These are phyloP conservation scores for Pluvianellus socialis DNA, from an alignment of 2,113 vertebrate species.

Conservation along the genomic window DNA sequence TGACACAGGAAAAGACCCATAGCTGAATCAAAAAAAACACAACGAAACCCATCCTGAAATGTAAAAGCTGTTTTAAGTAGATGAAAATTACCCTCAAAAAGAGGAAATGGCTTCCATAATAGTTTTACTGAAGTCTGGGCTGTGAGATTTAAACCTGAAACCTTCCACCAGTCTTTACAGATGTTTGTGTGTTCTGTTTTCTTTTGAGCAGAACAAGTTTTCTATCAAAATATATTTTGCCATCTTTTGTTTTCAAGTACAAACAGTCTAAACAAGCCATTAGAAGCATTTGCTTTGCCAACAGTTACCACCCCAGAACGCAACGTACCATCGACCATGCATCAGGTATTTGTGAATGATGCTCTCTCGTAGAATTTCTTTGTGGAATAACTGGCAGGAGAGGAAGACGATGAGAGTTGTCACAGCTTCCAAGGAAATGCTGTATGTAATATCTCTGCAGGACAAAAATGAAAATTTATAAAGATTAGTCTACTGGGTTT, in stretches of 20 bases:
- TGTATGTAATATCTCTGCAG: slow-evolving; percentile 93
- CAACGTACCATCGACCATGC: slow-evolving; percentile 89
- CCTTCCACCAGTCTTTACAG: not conserved
- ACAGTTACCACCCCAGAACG: not conserved
- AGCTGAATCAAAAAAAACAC: not conserved
- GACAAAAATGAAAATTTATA: not conserved
- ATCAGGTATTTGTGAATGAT: slow-evolving; percentile 88
- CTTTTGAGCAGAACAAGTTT: not conserved
- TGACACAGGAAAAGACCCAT: not conserved
- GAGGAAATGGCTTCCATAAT: not conserved
- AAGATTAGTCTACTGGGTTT: not conserved
- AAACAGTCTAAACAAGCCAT: fast-evolving
- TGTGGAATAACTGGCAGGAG: slow-evolving; percentile 94
- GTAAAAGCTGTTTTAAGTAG: not conserved
- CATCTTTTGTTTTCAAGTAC: not conserved
- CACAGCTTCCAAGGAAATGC: slow-evolving; percentile 94
- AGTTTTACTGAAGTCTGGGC: not conserved
- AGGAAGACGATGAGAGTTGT: slow-evolving; percentile 91
- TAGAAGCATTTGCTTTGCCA: not conserved
- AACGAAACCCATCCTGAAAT: not conserved
- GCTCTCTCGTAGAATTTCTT: slow-evolving; percentile 90
- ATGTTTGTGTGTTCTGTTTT: not conserved
- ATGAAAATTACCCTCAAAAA: not conserved
- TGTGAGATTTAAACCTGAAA: not conserved
- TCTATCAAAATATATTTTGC: fast-evolving